Evolutionary conservation across 1,140 invertebrate species (phyloP).

Genomic region (Anastrepha obliqua): DNA sequence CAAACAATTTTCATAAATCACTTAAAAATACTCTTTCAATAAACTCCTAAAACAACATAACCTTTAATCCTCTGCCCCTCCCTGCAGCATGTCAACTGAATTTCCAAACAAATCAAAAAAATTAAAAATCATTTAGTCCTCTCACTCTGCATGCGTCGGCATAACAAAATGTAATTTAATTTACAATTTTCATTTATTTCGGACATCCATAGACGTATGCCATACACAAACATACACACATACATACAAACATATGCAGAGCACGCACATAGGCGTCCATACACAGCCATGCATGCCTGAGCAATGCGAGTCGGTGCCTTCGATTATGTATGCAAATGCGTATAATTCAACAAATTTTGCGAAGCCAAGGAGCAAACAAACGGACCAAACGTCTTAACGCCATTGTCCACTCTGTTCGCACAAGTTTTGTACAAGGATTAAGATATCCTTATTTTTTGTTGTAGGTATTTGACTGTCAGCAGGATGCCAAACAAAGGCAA

Average conservation of each 20-base stretch:
- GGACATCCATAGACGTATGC: constrained; percentile 7
- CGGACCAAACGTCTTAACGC: constrained; percentile 15
- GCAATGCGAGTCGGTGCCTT: neutral
- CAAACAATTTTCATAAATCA: constrained; percentile 17
- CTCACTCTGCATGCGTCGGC: neutral
- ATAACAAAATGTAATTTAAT: constrained; percentile 41
- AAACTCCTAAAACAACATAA: neutral
- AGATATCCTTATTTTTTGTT: constrained; percentile 5
- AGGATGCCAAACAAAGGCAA: constrained; percentile 41
- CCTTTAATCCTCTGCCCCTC: neutral
- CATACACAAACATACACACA: neutral
- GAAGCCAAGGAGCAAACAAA: neutral
- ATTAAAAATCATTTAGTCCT: constrained; percentile 47
- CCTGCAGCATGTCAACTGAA: constrained; percentile 1
- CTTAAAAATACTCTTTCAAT: neutral
- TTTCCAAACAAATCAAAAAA: constrained; percentile 48
- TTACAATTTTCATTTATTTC: constrained; percentile 48
- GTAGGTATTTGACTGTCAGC: constrained; percentile 40
- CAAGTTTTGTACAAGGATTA: constrained; percentile 30
- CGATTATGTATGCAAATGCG: constrained; percentile 12
- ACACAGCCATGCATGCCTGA: no score
- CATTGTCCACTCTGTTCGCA: constrained; percentile 27
- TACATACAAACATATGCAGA: neutral
- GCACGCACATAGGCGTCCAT: no score
- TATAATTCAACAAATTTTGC: constrained; percentile 33